phyloP scores from a whole-genome alignment of 2,797 vertebrate genomes.

The Prionace glauca region DNA sequence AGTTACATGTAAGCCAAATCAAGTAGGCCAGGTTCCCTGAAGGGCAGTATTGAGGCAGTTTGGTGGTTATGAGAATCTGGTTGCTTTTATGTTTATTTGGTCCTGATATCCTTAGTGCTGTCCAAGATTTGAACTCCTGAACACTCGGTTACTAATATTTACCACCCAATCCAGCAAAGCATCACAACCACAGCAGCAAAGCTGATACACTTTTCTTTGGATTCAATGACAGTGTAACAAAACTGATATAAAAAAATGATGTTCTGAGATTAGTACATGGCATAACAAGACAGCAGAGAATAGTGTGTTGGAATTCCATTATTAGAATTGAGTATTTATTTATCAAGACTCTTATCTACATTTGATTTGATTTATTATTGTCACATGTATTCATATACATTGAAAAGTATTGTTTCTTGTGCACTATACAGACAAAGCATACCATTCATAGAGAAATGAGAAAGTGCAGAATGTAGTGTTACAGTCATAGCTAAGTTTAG shows the following conservation, averaged over 20 bases:
- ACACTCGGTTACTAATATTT: neutral
- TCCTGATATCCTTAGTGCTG: neutral
- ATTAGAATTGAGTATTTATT: neutral
- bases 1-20: neutral
- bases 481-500: too few species aligned
- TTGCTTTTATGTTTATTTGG: neutral
- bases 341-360: neutral
- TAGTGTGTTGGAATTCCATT: neutral
- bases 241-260: neutral
- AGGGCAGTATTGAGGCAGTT: neutral
- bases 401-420: too few species aligned
- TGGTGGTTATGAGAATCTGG: neutral
- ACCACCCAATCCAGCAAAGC: neutral
- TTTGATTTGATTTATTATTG: too few species aligned
- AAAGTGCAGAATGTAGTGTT: too few species aligned
- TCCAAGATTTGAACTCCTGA: neutral
- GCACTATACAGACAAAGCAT: too few species aligned
- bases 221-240: neutral
- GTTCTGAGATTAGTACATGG: neutral
- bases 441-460: too few species aligned
- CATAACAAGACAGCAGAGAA: neutral
- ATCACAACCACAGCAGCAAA: neutral
- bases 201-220: neutral
- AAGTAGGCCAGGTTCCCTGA: neutral
- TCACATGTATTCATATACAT: too few species aligned